Evolutionary conservation across 2,888 invertebrate species (phyloP).

Genomic region (Agrochola macilenta): DNA sequence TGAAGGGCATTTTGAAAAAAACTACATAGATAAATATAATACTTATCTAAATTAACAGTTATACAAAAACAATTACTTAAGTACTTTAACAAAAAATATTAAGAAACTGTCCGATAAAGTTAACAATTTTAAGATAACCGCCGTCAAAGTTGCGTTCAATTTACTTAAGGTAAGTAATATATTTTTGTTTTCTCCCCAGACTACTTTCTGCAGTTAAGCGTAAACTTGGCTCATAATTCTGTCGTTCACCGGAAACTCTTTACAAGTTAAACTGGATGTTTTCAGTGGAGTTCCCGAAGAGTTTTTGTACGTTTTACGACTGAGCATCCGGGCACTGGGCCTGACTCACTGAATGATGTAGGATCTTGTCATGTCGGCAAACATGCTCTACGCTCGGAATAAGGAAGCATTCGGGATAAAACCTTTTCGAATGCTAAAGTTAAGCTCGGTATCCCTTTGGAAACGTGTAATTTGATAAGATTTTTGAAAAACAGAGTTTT

Average conservation of each 20-base stretch:
- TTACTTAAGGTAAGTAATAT: conserved; percentile 67
- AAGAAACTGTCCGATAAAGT: too few species aligned
- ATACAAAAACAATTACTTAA: too few species aligned
- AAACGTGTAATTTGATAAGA: background rate
- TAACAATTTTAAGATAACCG: conserved; percentile 50
- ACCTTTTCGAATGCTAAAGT: conserved; percentile 35
- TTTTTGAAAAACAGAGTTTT: background rate
- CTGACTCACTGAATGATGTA: conserved; percentile 66
- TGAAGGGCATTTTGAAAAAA: too few species aligned
- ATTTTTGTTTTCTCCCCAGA: conserved; percentile 74
- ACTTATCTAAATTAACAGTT: too few species aligned
- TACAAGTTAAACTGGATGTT: conserved; percentile 82
- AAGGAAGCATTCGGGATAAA: conserved; percentile 46
- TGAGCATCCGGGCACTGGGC: conserved; percentile 54
- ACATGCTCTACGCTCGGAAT: conserved; percentile 32
- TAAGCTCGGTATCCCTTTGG: conserved; percentile 4
- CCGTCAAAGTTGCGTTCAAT: conserved; percentile 58
- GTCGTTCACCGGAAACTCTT: conserved; percentile 80
- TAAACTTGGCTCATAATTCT: conserved; percentile 85
- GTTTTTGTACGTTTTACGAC: conserved; percentile 79
- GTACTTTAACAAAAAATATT: too few species aligned
- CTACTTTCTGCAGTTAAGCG: conserved; percentile 71
- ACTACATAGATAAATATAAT: too few species aligned
- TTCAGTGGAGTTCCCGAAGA: conserved; percentile 74
- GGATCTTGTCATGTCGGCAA: conserved; percentile 53